Evolutionary conservation across 2,113 vertebrate species (phyloP).

Genomic region (Elanus axillaris): DNA sequence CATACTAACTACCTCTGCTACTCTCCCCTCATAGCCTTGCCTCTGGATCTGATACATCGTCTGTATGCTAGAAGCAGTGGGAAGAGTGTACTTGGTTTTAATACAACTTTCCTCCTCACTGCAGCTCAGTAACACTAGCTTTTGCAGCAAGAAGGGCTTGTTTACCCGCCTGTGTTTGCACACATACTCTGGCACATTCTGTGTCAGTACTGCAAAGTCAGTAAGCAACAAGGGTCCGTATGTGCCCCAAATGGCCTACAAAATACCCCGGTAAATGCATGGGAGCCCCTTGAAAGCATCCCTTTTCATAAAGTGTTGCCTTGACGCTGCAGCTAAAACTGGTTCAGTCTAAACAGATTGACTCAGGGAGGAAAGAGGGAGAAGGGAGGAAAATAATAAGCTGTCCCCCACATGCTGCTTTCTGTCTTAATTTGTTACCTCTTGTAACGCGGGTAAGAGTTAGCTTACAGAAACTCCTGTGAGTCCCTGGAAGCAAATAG

Average conservation of each 20-base stretch:
- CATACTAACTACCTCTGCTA: neutral
- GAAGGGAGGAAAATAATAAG: neutral
- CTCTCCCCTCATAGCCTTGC: neutral
- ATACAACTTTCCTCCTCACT: neutral
- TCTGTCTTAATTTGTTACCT: neutral
- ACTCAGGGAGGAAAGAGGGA: neutral
- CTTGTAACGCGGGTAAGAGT: neutral
- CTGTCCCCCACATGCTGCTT: neutral
- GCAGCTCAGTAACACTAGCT: neutral
- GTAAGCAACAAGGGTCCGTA: neutral
- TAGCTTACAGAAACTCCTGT: neutral
- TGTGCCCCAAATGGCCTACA: neutral
- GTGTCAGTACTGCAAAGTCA: neutral
- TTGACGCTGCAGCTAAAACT: neutral
- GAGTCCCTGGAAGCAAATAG: neutral
- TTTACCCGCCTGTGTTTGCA: neutral
- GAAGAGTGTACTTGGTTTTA: neutral
- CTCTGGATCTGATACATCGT: neutral
- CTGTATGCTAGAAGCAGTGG: neutral
- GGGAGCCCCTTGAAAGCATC: neutral
- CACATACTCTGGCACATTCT: fast-evolving
- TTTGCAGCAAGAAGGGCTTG: neutral
- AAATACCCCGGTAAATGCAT: neutral
- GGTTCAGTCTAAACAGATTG: neutral
- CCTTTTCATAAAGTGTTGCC: neutral